Percentiles rank a stretch among this genome's conserved stretches.
phyloP scores from a whole-genome alignment of 2,797 vertebrate species.

The Argentina silus region DNA sequence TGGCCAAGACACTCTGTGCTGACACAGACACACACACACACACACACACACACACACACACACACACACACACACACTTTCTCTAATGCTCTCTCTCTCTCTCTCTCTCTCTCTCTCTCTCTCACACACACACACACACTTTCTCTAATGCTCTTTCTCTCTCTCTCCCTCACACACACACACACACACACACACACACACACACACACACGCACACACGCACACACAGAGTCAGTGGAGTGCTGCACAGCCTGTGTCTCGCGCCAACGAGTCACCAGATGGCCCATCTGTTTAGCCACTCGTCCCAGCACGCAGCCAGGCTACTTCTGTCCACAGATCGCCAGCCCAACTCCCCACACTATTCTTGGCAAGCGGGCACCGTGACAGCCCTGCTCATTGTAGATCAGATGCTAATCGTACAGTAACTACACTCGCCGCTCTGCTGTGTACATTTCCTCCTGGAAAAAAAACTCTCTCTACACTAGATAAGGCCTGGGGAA shows the following conservation, averaged over 20 bases:
- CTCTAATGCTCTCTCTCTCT: too few species aligned
- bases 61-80: slow-evolving; percentile 16
- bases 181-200: slow-evolving; percentile 41
- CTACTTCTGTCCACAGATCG: slow-evolving; percentile 68
- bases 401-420: slow-evolving; percentile 64
- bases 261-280: slow-evolving; percentile 71
- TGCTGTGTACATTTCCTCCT: slow-evolving; percentile 43
- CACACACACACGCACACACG: slow-evolving; percentile 6
- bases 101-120: too few species aligned
- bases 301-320: slow-evolving; percentile 62
- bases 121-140: too few species aligned
- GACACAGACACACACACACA: slow-evolving; percentile 37
- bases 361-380: slow-evolving; percentile 54
- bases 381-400: slow-evolving; percentile 52
- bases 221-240: slow-evolving; percentile 10
- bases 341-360: slow-evolving; percentile 59
- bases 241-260: slow-evolving; percentile 62
- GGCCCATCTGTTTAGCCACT: slow-evolving; percentile 77
- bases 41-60: slow-evolving; percentile 21
- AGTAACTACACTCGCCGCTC: slow-evolving; percentile 41
- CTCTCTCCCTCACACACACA: too few species aligned
- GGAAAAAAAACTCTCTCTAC: slow-evolving; percentile 30
- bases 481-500: slow-evolving; percentile 25
- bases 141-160: too few species aligned
- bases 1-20: slow-evolving; percentile 36